Conservation (phyloP, 2,888 invertebrate genomes). For the Lepidochrysops patricia region DNA sequence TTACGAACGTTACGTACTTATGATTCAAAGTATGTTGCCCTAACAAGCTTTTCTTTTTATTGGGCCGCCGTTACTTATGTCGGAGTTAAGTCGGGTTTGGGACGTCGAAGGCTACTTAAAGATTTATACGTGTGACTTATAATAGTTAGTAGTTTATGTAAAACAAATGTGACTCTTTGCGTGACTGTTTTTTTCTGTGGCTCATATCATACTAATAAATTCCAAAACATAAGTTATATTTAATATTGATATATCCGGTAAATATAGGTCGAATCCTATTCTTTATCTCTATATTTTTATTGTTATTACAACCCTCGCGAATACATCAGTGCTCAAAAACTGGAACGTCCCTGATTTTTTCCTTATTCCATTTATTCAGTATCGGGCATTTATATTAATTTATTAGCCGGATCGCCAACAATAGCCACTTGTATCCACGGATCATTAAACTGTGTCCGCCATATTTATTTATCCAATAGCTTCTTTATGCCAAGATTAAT, state of each 20-base stretch:
- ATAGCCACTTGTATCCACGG: constrained; percentile 23
- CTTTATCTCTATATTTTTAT: background rate
- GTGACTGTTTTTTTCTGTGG: too few relatives aligned
- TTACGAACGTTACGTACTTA: constrained; percentile 20
- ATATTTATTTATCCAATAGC: constrained; percentile 24
- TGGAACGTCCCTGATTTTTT: constrained; percentile 6
- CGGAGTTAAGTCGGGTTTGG: background rate
- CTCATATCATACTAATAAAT: background rate
- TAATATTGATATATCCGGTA: background rate
- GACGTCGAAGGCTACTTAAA: background rate
- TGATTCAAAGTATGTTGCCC: constrained; percentile 14
- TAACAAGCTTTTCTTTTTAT: constrained; percentile 1
- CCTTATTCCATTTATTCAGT: constrained; percentile 4
- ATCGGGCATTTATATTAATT: constrained; percentile 15
- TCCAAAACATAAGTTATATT: background rate
- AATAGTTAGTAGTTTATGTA: too few relatives aligned
- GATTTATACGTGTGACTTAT: background rate
- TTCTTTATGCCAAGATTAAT: constrained; percentile 31
- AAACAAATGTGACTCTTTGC: background rate
- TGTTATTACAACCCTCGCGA: background rate
- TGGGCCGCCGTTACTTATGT: background rate
- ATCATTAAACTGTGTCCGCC: constrained; percentile 29
- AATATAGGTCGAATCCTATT: background rate
- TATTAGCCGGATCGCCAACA: constrained; percentile 18
- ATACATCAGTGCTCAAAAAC: background rate